phyloP scores from a whole-genome alignment of 1,140 invertebrate species.

The Drosophila miranda region DNA sequence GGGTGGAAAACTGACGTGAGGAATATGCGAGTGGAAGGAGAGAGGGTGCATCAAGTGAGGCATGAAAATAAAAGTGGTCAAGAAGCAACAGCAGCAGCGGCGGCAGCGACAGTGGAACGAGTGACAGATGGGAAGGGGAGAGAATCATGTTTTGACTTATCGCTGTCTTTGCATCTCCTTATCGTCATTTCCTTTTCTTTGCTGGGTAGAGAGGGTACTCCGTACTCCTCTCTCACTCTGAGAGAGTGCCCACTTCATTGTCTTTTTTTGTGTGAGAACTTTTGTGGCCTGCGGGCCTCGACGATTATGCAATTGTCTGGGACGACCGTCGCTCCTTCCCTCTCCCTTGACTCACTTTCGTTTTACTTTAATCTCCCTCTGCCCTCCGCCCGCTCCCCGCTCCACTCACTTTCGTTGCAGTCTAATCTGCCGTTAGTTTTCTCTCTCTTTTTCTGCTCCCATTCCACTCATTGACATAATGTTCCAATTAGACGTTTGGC shows the following conservation, averaged over 20 bases:
- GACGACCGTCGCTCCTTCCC: background rate
- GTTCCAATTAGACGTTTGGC: constrained; percentile 37
- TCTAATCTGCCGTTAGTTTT: constrained; percentile 25
- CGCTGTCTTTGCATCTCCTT: constrained; percentile 46
- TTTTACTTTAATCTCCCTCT: constrained; percentile 20
- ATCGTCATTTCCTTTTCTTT: constrained; percentile 31
- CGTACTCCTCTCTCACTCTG: too few species aligned
- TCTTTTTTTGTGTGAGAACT: constrained; percentile 51
- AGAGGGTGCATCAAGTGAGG: constrained; percentile 67
- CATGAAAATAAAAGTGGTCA: constrained; percentile 81
- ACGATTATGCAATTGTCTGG: constrained; percentile 58
- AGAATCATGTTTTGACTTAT: constrained; percentile 43
- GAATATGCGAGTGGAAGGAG: background rate
- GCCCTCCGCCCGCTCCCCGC: background rate
- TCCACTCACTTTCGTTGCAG: constrained; percentile 28
- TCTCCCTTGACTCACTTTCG: constrained; percentile 45
- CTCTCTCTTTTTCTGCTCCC: constrained; percentile 24
- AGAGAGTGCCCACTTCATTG: constrained; percentile 11
- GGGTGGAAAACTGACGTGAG: constrained; percentile 15
- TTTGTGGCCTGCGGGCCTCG: constrained; percentile 23
- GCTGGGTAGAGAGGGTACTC: too few species aligned
- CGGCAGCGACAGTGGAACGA: constrained; percentile 13
- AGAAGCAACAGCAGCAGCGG: constrained; percentile 22
- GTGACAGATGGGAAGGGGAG: constrained; percentile 14
- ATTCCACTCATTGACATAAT: constrained; percentile 41